Conservation (phyloP, 1,140 invertebrate species). For the Odontomachus brunneus region DNA sequence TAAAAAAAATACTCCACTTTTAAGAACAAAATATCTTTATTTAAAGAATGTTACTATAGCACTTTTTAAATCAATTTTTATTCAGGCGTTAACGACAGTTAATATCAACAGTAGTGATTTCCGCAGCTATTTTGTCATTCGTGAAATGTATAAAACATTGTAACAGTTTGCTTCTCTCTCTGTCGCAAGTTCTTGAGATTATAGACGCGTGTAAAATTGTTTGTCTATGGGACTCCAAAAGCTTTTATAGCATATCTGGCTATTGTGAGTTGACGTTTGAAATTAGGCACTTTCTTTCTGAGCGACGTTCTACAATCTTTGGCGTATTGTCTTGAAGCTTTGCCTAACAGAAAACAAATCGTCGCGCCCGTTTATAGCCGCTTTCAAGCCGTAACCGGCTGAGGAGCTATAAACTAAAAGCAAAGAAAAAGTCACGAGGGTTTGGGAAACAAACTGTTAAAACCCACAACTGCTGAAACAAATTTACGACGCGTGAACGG, state of each 20-base stretch:
- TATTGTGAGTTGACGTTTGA: constrained; percentile 29
- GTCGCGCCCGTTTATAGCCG: constrained; percentile 35
- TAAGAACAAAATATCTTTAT: too few species aligned
- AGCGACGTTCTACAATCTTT: constrained; percentile 16
- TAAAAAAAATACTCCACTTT: too few species aligned
- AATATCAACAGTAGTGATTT: too few species aligned
- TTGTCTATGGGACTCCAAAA: constrained; percentile 11
- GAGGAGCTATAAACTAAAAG: constrained; percentile 39
- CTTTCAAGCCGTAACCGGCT: constrained; percentile 41
- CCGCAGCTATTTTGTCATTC: neutral
- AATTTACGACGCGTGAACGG: constrained; percentile 57
- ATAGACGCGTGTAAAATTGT: constrained; percentile 15
- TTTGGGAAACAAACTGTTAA: too few species aligned
- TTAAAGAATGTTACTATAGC: too few species aligned
- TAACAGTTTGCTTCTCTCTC: neutral
- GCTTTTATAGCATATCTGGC: constrained; percentile 33
- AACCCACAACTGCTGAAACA: constrained; percentile 18
- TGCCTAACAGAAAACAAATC: constrained; percentile 30
- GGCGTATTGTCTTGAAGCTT: constrained; percentile 27
- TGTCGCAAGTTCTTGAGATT: neutral
- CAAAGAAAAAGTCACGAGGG: constrained; percentile 2
- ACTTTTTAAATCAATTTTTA: too few species aligned
- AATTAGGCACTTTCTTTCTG: constrained; percentile 11
- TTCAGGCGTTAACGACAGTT: too few species aligned
- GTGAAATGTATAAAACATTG: neutral